Evolutionary conservation across 37 sponge, comb jelly and placozoan species (phyloP), one percentile per base, ranked within the genome.

Genomic region (Trichoplax adhaerens): DNA sequence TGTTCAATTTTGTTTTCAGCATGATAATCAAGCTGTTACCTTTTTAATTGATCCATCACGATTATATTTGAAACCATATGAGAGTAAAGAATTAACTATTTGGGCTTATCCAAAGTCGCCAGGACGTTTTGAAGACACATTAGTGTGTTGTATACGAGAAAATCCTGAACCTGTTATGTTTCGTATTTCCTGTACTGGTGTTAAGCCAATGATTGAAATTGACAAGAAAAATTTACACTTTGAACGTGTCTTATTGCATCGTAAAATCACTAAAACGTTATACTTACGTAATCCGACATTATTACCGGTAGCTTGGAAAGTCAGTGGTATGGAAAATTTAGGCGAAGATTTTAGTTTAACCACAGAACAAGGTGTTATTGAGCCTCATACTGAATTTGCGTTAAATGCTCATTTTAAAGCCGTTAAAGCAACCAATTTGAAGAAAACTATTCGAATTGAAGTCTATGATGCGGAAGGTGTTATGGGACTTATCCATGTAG

Each of bases 271-370:
- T 1, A 80, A 82, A 52, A 80, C 80, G 29, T 73, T 96, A 29
- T 78, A 83, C 56, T 69, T 96, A 6, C 70, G 80, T 59, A 96
- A 96, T 74, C 74, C 72, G 65, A 88, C 91, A 1, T 73, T 91
- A 50, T 78, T 96, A 0, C 92, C 98, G 50, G 98, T 87, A 50
- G 87, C 84, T 0, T 96, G 98, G 98, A 83, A 85, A 58, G 78
- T 96, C 51, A 83, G 82, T 76, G 93, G 89, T 12, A 70, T 79
- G 61, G 98, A 96, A 29, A 71, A 64, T 51, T 66, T 88, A 54
- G 98, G 93, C 4, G 93, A 96, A 2, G 93, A 91, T 57, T 96
- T 91, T 83, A 78, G 83, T 47, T 88, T 96, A 79, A 85, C 83
- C 57, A 82, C 83, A 63, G 98, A 91, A 54, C 84, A 86, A 55